Evolutionary conservation across 2,888 invertebrate genomes (phyloP).

Genomic region (Erebia ligea): DNA sequence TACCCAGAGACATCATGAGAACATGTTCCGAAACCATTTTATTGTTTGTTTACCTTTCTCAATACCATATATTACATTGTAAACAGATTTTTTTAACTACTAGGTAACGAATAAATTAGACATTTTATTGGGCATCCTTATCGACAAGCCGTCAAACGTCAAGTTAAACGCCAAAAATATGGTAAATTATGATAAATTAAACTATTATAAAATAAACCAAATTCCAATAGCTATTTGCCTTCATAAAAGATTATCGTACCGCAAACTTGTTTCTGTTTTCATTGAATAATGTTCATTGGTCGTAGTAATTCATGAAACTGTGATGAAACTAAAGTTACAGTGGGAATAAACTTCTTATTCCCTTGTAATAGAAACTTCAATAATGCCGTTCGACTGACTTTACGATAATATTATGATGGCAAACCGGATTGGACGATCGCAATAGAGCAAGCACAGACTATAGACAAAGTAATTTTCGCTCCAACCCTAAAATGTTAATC

Average conservation of each 20-base stretch:
- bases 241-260: neutral
- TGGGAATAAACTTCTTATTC: conserved; percentile 3
- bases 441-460: conserved; percentile 18
- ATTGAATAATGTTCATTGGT: conserved; percentile 19
- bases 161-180: neutral
- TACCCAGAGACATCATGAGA: conserved; percentile 15
- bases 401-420: conserved; percentile 11
- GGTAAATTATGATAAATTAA: neutral
- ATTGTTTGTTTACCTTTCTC: neutral
- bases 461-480: conserved; percentile 1
- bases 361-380: conserved; percentile 5
- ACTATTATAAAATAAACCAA: neutral
- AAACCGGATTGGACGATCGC: conserved; percentile 23
- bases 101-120: no score
- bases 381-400: neutral
- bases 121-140: no score
- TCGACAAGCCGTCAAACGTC: no score
- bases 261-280: conserved; percentile 9
- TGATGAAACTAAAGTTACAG: conserved; percentile 4
- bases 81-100: neutral
- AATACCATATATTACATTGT: neutral
- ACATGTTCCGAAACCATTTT: conserved; percentile 5
- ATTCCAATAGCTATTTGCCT: neutral
- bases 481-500: neutral
- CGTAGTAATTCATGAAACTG: conserved; percentile 12